Evolutionary conservation across 2,888 invertebrate genomes (phyloP), one percentile per base, ranked within the genome.

Genomic region (Dynastes hyllus): DNA sequence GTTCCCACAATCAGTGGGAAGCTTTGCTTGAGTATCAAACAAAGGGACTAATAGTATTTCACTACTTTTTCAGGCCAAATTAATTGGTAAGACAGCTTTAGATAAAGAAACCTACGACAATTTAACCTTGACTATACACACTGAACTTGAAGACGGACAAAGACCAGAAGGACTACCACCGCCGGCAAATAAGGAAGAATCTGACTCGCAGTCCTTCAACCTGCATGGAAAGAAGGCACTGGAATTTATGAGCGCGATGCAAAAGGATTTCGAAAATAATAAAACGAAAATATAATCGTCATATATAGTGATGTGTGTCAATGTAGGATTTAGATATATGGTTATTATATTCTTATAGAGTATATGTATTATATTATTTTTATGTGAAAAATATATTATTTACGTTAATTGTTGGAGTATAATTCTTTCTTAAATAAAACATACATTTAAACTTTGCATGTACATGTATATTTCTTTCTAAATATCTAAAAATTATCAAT

Each of bases 221-320:
- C 13, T 82, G 22, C 27, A 37, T 2, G 83, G 82, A n/a, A 81
- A 81, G 73, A 82, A 82, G 29, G 82, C 82, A 11, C 70, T 83
- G 66, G 77, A 83, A 53, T 83, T 83, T 70, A 50, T 83, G 51
- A 79, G 77, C 63, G 37, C 58, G 1, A 77, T 83, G 76, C 81
- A 83, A 50, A 78, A 78, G 51, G 79, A 83, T 75, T 81, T 81
- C 61, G 79, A 79, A 0, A 83, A 82, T 67, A 83, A 83, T 50
- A 81, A 80, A 53, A 83, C 82, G 1, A 79, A 78, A 66, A 82
- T 83, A 63, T 81, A 78, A 77, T 40, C 32, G 11, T 45, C 11
- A 8, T 45, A 45, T 2, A 37, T 37, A 22, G 37, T 2, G 6
- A 37, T 37, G 50, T 8, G 1, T 29, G 29, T 29, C 13, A 27